Percentiles rank a stretch among this genome's conserved stretches.
phyloP scores from a whole-genome alignment of 2,797 vertebrate genomes.

The Siniperca undulata region DNA sequence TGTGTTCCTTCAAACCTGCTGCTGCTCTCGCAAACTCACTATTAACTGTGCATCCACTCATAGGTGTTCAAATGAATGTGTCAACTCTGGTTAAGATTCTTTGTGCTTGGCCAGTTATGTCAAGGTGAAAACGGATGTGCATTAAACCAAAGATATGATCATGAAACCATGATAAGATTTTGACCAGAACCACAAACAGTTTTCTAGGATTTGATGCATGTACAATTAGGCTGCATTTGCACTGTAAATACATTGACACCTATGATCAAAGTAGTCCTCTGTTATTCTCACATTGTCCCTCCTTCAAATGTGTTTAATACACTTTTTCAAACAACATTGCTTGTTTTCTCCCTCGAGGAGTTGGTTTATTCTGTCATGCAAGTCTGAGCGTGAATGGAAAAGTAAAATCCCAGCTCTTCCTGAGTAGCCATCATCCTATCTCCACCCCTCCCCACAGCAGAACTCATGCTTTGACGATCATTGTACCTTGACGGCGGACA shows the following conservation, averaged over 20 bases:
- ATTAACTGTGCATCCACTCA: not conserved
- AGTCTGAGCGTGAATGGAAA: not conserved
- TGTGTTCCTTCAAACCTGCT: not conserved
- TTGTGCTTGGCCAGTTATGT: not conserved
- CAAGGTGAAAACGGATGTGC: not conserved
- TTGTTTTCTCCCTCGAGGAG: not conserved
- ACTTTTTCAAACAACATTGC: not conserved
- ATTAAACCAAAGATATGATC: not conserved
- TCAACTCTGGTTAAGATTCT: not conserved
- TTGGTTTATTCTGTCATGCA: slow-evolving; percentile 8
- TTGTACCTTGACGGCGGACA: slow-evolving; percentile 85
- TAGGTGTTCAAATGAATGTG: not conserved
- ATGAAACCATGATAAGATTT: no score
- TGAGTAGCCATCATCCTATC: not conserved
- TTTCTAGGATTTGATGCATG: not conserved
- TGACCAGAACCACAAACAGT: no score
- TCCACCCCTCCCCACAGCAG: slow-evolving; percentile 22
- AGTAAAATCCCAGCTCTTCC: slow-evolving; percentile 26
- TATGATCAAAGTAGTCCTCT: not conserved
- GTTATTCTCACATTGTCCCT: not conserved
- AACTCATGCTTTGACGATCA: slow-evolving; percentile 14
- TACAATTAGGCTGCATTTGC: not conserved
- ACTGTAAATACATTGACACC: not conserved
- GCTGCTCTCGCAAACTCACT: not conserved
- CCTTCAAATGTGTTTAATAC: not conserved